Conservation (phyloP, 1,140 invertebrate species). For the Cotesia chilonis region DNA sequence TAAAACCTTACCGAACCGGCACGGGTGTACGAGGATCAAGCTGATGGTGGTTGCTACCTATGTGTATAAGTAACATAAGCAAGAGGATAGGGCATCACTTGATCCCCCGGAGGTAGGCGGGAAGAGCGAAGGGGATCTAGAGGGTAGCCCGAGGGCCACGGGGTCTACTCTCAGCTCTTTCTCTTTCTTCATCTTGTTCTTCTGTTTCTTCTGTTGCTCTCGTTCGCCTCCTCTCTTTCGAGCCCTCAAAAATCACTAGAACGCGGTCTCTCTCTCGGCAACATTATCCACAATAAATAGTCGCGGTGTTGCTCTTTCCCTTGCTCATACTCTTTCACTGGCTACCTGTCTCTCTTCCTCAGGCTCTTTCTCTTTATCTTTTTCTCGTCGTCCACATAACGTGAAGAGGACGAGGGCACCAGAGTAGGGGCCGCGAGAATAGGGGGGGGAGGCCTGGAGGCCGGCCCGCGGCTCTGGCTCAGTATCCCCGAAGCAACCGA, state of each 20-base stretch:
- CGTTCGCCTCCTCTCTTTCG: background rate
- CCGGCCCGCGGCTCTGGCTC: conserved; percentile 64
- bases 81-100: conserved; percentile 27
- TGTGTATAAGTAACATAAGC: conserved; percentile 1
- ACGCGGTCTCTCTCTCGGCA: background rate
- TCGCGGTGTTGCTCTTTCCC: too few species aligned
- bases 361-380: conserved; percentile 13
- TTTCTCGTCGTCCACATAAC: conserved; percentile 13
- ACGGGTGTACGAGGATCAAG: background rate
- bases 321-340: background rate
- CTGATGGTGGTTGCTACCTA: conserved; percentile 34
- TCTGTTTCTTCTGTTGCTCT: background rate
- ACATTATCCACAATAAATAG: conserved; percentile 14
- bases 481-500: conserved; percentile 65
- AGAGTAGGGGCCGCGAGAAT: conserved; percentile 39
- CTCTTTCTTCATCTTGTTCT: background rate
- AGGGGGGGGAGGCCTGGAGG: conserved; percentile 63
- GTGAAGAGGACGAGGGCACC: conserved; percentile 34
- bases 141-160: conserved; percentile 17
- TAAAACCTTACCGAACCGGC: conserved; percentile 9
- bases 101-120: conserved; percentile 19
- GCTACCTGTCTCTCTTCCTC: background rate
- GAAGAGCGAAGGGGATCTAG: background rate
- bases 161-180: conserved; percentile 15
- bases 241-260: too few species aligned